These are phyloP conservation scores for Diplazon laetatorius DNA, from an alignment of 2,888 invertebrate species.

Conservation along the genomic window DNA sequence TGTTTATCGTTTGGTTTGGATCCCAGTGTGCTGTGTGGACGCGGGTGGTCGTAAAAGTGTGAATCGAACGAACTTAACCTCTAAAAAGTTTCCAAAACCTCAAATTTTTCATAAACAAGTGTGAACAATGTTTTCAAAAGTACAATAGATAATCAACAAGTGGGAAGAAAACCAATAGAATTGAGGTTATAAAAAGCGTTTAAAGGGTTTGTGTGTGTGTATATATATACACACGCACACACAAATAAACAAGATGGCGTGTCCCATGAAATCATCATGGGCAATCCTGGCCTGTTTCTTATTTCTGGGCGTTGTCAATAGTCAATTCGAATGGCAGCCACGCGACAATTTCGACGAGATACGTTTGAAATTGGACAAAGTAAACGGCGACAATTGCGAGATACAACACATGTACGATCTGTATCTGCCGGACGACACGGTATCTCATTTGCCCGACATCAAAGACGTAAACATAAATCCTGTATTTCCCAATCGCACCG, in stretches of 20 bases:
- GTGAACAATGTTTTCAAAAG: not conserved
- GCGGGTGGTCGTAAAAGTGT: no score
- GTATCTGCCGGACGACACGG: constrained; percentile 91
- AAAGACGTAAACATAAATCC: constrained; percentile 97
- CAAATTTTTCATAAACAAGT: no score
- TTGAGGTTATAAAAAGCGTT: not conserved
- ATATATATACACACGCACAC: not conserved
- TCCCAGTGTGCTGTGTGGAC: no score
- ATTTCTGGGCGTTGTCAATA: constrained; percentile 88
- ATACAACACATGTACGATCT: constrained; percentile 93
- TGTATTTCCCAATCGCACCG: constrained; percentile 96
- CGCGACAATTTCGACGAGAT: constrained; percentile 96
- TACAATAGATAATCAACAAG: not conserved
- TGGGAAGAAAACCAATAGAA: not conserved
- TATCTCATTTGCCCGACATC: constrained; percentile 96
- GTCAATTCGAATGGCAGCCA: constrained; percentile 96
- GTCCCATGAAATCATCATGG: constrained; percentile 56
- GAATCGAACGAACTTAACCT: no score
- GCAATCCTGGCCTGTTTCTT: constrained; percentile 69
- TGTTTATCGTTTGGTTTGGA: no score
- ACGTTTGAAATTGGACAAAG: constrained; percentile 91
- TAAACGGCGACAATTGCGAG: constrained; percentile 94
- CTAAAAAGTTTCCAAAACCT: no score
- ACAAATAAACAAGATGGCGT: constrained; percentile 47
- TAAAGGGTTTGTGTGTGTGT: not conserved